These are phyloP conservation scores for Entomobrya proxima DNA, from an alignment of 2,888 invertebrate genomes.

Conservation along the genomic window DNA sequence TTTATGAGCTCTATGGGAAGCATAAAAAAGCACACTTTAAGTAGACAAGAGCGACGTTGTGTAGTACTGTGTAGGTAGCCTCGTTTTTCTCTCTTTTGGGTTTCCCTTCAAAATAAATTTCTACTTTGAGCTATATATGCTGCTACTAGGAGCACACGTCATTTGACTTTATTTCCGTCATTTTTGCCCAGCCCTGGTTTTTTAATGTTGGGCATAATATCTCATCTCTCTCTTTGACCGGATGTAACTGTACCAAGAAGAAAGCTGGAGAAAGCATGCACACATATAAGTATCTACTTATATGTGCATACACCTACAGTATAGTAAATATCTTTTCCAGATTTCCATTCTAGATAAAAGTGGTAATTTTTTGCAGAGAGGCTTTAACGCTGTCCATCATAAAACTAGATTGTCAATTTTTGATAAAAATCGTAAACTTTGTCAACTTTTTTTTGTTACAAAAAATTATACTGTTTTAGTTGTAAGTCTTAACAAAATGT, in stretches of 20 bases:
- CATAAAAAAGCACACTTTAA: conserved; percentile 58
- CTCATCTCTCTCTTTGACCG: neutral
- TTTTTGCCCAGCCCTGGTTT: neutral
- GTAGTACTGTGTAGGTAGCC: conserved; percentile 6
- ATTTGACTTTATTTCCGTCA: conserved; percentile 51
- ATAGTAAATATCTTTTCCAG: neutral
- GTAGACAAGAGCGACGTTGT: neutral
- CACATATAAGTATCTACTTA: no score
- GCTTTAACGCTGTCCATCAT: neutral
- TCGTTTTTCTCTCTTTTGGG: conserved; percentile 14
- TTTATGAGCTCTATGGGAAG: conserved; percentile 67
- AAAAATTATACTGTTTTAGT: no score
- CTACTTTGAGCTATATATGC: neutral
- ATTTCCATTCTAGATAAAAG: neutral
- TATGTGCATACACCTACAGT: no score
- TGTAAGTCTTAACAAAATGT: no score
- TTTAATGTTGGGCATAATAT: neutral
- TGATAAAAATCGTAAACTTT: no score
- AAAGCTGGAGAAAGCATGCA: no score
- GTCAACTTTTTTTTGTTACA: no score
- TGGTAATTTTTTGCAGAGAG: neutral
- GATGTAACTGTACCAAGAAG: no score
- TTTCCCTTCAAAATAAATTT: neutral
- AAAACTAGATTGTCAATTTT: neutral
- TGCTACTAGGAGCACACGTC: conserved; percentile 5